Conservation (phyloP, 2,888 invertebrate species). For the Taphrorychus bicolor region DNA sequence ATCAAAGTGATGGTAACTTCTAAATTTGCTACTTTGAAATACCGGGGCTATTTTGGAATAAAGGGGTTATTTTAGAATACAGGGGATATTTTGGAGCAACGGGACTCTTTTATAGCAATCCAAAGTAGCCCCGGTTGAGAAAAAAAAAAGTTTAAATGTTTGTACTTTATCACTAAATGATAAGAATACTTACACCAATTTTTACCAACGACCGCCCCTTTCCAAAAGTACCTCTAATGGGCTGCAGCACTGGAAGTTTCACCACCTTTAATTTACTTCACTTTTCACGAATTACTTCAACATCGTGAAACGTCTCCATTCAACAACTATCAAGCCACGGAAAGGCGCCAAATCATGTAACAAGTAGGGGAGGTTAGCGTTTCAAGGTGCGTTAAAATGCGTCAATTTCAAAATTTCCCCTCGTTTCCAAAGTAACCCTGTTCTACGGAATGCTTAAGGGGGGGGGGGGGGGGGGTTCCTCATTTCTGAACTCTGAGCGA, state of each 20-base stretch:
- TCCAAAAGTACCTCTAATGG: not conserved
- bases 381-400: not conserved
- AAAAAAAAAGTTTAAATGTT: not conserved
- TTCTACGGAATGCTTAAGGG: no score
- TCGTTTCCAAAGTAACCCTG: not conserved
- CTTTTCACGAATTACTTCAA: not conserved
- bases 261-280: not conserved
- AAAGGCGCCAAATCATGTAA: not conserved
- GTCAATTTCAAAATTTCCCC: not conserved
- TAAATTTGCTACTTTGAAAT: not conserved
- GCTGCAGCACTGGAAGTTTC: not conserved
- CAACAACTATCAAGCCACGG: not conserved
- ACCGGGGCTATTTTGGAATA: slow-evolving; percentile 9
- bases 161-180: not conserved
- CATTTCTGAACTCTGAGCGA: no score
- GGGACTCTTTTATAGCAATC: not conserved
- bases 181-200: slow-evolving; percentile 1
- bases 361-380: not conserved
- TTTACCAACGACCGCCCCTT: not conserved
- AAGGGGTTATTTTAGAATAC: slow-evolving; percentile 11
- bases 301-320: not conserved
- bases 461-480: no score
- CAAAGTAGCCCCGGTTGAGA: slow-evolving; percentile 8
- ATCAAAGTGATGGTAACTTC: no score
- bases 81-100: no score